phyloP scores from a whole-genome alignment of 2,797 vertebrate genomes.

The Lacerta bilineata region DNA sequence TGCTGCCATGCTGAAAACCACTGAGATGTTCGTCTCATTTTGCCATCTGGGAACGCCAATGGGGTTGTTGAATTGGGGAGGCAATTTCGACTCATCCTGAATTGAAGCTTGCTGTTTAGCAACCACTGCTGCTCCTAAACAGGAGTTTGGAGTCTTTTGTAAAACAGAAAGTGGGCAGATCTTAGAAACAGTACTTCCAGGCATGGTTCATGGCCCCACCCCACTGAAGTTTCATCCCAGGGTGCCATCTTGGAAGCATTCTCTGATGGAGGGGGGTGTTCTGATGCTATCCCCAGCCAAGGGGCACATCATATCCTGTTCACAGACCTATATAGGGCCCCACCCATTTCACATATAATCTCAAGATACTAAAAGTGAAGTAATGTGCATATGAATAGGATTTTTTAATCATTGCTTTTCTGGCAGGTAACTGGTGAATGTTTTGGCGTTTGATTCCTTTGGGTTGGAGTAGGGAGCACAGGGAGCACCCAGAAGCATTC shows the following conservation, averaged over 20 bases:
- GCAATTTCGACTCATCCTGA: neutral
- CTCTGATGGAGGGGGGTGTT: neutral
- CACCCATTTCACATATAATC: neutral
- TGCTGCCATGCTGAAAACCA: neutral
- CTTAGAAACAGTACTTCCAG: neutral
- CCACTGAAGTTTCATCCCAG: neutral
- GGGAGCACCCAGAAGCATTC: slow-evolving; percentile 9
- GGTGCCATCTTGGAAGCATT: neutral
- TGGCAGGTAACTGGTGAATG: neutral
- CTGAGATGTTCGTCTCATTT: neutral
- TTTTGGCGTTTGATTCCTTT: slow-evolving; percentile 24
- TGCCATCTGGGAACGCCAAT: neutral
- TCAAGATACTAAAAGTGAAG: neutral
- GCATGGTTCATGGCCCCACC: neutral
- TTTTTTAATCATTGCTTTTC: neutral
- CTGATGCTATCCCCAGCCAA: no score
- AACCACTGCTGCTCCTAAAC: neutral
- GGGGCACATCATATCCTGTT: no score
- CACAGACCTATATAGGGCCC: neutral
- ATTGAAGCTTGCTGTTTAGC: neutral
- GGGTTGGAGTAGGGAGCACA: neutral
- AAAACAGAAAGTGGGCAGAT: neutral
- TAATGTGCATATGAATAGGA: neutral
- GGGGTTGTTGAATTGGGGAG: neutral
- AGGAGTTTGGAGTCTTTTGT: neutral